These are phyloP conservation scores for Ptychochromis oligacanthus DNA, from an alignment of 2,113 vertebrate genomes.

Conservation along the genomic window DNA sequence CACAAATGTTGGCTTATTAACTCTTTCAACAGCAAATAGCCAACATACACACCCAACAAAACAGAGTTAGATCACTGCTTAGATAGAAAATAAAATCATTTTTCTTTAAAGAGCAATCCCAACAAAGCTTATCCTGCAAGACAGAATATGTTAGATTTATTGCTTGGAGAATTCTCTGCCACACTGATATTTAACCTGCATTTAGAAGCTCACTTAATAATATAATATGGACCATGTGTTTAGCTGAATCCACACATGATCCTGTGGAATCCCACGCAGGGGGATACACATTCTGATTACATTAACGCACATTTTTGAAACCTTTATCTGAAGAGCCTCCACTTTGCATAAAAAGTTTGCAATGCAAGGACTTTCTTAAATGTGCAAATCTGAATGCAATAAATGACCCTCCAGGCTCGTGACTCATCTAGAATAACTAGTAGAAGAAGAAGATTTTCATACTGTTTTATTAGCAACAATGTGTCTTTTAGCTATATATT, in stretches of 20 bases:
- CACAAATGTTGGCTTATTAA: slow-evolving; percentile 20
- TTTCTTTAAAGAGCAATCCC: neutral
- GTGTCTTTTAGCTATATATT: slow-evolving; percentile 79
- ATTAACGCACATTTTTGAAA: neutral
- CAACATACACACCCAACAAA: slow-evolving; percentile 7
- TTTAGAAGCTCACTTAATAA: slow-evolving; percentile 18
- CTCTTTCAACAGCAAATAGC: neutral
- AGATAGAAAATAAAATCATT: neutral
- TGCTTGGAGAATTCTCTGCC: neutral
- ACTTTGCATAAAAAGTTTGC: neutral
- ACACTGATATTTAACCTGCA: slow-evolving; percentile 11
- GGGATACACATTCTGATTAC: neutral
- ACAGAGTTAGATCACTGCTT: neutral
- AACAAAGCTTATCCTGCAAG: neutral
- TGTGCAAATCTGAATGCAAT: neutral
- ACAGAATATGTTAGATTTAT: neutral
- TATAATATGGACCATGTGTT: slow-evolving; percentile 39
- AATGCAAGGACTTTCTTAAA: neutral
- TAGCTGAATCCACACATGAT: neutral
- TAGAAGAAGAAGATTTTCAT: slow-evolving; percentile 60
- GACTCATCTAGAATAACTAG: neutral
- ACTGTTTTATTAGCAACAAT: slow-evolving; percentile 83
- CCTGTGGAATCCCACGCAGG: neutral
- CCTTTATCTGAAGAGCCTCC: neutral
- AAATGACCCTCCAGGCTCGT: neutral